These are phyloP conservation scores for Tenrec ecaudatus DNA, from an alignment of 2,113 vertebrate genomes.

Conservation along the genomic window DNA sequence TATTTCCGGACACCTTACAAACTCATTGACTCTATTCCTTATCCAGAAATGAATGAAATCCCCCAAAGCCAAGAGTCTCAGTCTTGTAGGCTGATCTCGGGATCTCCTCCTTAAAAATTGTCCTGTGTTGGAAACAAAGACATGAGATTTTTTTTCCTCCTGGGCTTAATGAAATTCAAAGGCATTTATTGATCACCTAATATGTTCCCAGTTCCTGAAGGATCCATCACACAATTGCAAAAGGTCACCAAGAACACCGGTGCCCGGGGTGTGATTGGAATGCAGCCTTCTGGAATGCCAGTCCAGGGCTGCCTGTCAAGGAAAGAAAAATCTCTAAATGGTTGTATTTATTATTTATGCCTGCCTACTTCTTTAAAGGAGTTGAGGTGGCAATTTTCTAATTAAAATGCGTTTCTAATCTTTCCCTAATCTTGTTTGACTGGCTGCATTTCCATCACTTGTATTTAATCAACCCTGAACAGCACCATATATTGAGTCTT, in stretches of 20 bases:
- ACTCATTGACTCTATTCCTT: neutral
- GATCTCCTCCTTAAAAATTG: neutral
- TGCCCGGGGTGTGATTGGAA: neutral
- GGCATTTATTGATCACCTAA: constrained; percentile 48
- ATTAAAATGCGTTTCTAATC: constrained; percentile 66
- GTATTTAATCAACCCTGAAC: constrained; percentile 57
- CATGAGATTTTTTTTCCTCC: neutral
- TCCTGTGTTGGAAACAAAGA: neutral
- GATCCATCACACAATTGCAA: constrained; percentile 10
- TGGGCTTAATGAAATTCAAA: constrained; percentile 55
- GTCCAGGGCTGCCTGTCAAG: neutral
- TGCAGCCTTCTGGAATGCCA: neutral
- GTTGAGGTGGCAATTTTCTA: constrained; percentile 60
- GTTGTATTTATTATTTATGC: constrained; percentile 56
- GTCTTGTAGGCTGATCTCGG: neutral
- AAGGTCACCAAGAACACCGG: constrained; percentile 54
- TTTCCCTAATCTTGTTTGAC: constrained; percentile 63
- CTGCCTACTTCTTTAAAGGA: constrained; percentile 52
- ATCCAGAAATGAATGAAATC: constrained; percentile 13
- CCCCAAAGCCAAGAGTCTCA: neutral
- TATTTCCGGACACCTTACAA: neutral
- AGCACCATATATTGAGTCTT: constrained; percentile 19
- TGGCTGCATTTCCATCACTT: constrained; percentile 48
- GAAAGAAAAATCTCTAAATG: constrained; percentile 37
- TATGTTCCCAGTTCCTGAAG: constrained; percentile 22